phyloP scores from a whole-genome alignment of 2,888 invertebrate genomes.

The Aporophyla lueneburgensis region DNA sequence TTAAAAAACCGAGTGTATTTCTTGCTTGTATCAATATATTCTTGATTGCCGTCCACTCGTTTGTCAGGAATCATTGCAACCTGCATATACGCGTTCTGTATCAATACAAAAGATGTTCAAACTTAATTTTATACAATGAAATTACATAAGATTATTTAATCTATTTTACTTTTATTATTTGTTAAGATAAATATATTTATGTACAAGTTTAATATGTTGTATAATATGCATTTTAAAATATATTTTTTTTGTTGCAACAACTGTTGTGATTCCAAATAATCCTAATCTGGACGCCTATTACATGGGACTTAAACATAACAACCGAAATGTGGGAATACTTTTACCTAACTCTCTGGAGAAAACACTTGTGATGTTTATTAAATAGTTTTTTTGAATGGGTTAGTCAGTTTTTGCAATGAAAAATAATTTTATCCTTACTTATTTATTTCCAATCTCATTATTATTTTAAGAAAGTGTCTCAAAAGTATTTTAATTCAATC shows the following conservation, averaged over 20 bases:
- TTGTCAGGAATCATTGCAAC: not conserved
- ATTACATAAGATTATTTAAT: not conserved
- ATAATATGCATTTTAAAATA: not conserved
- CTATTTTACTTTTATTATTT: not conserved
- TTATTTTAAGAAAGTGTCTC: not conserved
- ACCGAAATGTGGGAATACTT: not conserved
- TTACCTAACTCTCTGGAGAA: not conserved
- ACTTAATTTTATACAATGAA: not conserved
- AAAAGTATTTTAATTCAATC: constrained; percentile 13
- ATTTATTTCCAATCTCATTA: not conserved
- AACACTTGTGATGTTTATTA: not conserved
- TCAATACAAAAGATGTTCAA: constrained; percentile 17
- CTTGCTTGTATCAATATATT: not conserved
- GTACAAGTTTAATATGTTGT: not conserved
- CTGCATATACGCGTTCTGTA: not conserved
- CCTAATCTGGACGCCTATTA: not conserved
- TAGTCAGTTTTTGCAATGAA: constrained; percentile 9
- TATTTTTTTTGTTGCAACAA: not conserved
- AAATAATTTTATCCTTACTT: not conserved
- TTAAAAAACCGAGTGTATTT: not conserved
- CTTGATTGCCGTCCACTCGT: constrained; percentile 26
- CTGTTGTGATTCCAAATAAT: not conserved
- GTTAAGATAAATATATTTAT: not conserved
- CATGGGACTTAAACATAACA: not conserved
- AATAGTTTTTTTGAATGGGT: not conserved